Base-by-base conservation (phyloP, 2,797 vertebrate genomes). In the Micropoecilia bifurca region DNA sequence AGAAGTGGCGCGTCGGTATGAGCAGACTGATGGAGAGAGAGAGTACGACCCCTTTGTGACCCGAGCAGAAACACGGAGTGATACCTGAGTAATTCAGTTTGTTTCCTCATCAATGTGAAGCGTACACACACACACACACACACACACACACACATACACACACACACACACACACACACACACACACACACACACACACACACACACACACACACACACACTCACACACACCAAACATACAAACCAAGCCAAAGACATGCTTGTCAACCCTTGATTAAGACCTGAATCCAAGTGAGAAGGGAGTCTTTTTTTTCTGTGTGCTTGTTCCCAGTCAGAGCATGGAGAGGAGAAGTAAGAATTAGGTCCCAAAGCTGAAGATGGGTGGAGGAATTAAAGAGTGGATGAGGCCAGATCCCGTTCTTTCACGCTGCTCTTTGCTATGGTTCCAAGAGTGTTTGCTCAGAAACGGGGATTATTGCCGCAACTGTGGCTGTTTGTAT, bases 241-340 rank as follows among this genome's bases (percentile, higher is more conserved):
- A 87, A 80, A 80, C 77, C 2, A 1, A 84, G 89, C 84, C 88
- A 85, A 39, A 87, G 83, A 92, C 55, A 85, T 86, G 78, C 69
- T 91, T 91, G 89, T 90, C 92, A 94, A 83, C 69, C 77, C 83
- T 90, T 93, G 92, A 95, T 95, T 93, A 95, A 93, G 88, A 91
- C 83, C 75, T 80, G 87, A 88, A 91, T 92, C 88, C 82, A 80
- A 89, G 88, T 87, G 53, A 86, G 91, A 88, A 81, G 68, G 71
- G 88, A 90, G 89, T 94, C 87, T 94, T 85, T 87, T 85, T 94
- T 85, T 87, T 84, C 88, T 88, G 88, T 84, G 82, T 83, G 83
- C 84, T 86, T 84, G 72, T 89, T 88, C 78, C 73, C 55, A 86
- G 85, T 88, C 80, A 87, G 87, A 90, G 83, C 80, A 77, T 83